Base-by-base conservation (phyloP, 2,113 vertebrate genomes). In the Silurus asotus region DNA sequence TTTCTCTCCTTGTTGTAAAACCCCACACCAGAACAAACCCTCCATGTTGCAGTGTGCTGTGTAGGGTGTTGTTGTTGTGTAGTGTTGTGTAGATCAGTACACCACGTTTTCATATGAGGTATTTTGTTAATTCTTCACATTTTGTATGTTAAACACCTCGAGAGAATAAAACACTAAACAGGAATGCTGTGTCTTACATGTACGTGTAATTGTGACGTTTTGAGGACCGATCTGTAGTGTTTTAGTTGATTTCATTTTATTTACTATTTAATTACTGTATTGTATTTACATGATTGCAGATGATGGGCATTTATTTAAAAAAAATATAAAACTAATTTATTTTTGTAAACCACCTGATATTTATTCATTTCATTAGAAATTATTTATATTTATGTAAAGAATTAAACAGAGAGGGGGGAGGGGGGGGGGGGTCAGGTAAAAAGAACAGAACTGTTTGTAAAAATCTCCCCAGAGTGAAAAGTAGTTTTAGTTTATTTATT, bases 141-240 rank as follows among this genome's bases (percentile, higher is more conserved):
- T 53, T 87, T 88, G 83, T 55, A 77, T 56, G 23, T 72, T 62
- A 23, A 53, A 72, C 84, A 62, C 23, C 62, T 67, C 85, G 69
- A 48, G 84, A 89, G 90, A 90, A 88, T 87, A 91, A 88, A 82
- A 91, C 93, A 90, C 89, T 93, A 92, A 83, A 65, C 56, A 83
- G 64, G 82, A 84, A n/a, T 49, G 83, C 76, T 67, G 58, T 80
- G 70, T 4, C 56, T 83, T 7, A 80, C 53, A 83, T 87, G 78
- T 89, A 65, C 72, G 79, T 76, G 80, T 82, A 77, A 62, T 28
- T 69, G 81, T 81, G 84, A 82, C 59, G 48, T 80, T 59, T 25
- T 51, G 48, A 55, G 74, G n/a, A 37, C 37, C 37, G 45, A 62
- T 28, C 4, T n/a, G 48, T 76, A 28, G 28, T 77, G 37, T 78